Percentiles rank a stretch among this genome's conserved stretches.
phyloP scores from a whole-genome alignment of 2,113 vertebrate species.

The Oryzias celebensis region DNA sequence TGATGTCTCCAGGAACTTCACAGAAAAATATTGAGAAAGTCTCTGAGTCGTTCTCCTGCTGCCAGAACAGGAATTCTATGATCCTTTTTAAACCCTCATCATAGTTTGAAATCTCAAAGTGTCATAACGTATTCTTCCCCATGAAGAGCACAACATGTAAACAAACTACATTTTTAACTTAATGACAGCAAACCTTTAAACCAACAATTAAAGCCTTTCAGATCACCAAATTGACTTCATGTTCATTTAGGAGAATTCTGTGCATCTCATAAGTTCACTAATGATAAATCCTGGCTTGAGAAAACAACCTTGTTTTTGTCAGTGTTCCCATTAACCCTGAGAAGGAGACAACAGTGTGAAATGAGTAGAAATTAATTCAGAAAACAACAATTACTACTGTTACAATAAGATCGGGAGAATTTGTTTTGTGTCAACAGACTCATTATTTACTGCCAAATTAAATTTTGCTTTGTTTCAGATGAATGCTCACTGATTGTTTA shows the following conservation, averaged over 20 bases:
- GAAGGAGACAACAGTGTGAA: constrained; percentile 32
- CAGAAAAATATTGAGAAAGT: constrained; percentile 28
- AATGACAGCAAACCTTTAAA: background rate
- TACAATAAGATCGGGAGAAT: constrained; percentile 8
- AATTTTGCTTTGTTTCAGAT: constrained; percentile 9
- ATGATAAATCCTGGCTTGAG: constrained; percentile 12
- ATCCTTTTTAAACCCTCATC: constrained; percentile 2
- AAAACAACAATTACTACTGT: constrained; percentile 1
- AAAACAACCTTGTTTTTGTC: constrained; percentile 11
- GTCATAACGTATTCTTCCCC: constrained; percentile 5
- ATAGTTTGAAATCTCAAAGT: background rate
- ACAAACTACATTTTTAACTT: background rate
- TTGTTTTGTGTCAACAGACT: constrained; percentile 10
- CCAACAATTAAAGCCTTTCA: background rate
- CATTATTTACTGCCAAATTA: constrained; percentile 24
- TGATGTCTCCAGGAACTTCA: background rate
- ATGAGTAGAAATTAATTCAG: constrained; percentile 18
- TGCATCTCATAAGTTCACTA: constrained; percentile 20
- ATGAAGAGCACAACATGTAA: background rate
- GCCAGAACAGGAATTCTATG: constrained; percentile 9
- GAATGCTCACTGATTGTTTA: constrained; percentile 21
- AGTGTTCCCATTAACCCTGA: constrained; percentile 14
- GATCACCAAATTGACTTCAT: constrained; percentile 4
- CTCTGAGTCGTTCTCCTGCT: background rate
- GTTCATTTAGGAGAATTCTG: background rate